Evolutionary conservation across 2,888 invertebrate genomes (phyloP), one percentile per base, ranked within the genome.

Genomic region (Podotricha telesiphe): DNA sequence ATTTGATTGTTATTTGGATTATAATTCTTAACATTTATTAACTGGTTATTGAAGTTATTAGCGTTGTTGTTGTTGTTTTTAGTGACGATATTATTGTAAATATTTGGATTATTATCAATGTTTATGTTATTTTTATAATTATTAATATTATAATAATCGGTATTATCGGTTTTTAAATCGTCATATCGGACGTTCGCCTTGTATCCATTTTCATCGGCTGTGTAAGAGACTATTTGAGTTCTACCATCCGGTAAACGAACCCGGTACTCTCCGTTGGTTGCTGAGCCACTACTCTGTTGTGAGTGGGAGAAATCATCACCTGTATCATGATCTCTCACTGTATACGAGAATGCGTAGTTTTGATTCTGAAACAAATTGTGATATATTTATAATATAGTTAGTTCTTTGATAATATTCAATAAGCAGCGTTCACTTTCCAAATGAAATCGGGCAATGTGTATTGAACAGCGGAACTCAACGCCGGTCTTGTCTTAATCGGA

Each of bases 281-380:
- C 94, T 19, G 94, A 93, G 4, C 95, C 94, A 73, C 92, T 94
- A 79, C 95, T 94, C 10, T 94, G 92, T 79, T 95, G 95, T 1
- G 92, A 90, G 77, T 95, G 95, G 0, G 95, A 95, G 84, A 95
- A 95, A 78, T 95, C 95, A 69, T 95, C 95, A 0, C 95, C 95
- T 0, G 94, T 94, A 70, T 93, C 85, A 19, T 91, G 89, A 78
- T 95, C 95, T 73, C 93, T 94, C 2, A 95, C 95, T 56, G 93
- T 91, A 82, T 95, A 95, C 0, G 95, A 94, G 80, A 95, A 95
- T 0, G 94, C 94, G 86, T 95, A 95, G 80, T 94, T 90, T 68
- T 90, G 86, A n/a, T 81, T 86, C 93, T 93, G 86, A 22, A 76
- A 71, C 40, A 67, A 72, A 45, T 58, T 51, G 20, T 17, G 2